A percentile compares a stretch with the other conserved stretches of the same genome.
Evolutionary conservation across 2,888 invertebrate genomes (phyloP).

Genomic region (Drosophila falleni): DNA sequence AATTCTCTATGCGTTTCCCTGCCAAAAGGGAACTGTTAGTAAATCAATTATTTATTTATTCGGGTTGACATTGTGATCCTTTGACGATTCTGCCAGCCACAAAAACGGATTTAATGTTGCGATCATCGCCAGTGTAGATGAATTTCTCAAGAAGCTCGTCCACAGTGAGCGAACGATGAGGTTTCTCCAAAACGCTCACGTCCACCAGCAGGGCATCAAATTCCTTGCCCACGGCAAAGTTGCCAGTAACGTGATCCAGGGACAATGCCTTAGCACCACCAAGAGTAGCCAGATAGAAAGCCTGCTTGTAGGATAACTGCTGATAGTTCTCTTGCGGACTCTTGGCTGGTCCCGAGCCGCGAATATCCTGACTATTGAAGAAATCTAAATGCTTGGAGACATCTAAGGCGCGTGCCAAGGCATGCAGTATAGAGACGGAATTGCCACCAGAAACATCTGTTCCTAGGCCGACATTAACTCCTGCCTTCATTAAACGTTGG

Average conservation of each 20-base stretch:
- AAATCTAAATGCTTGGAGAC: slow-evolving; percentile 90
- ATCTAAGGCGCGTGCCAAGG: slow-evolving; percentile 90
- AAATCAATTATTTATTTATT: slow-evolving; percentile 3
- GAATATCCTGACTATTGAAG: slow-evolving; percentile 84
- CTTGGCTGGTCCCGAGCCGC: slow-evolving; percentile 68
- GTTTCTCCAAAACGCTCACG: slow-evolving; percentile 87
- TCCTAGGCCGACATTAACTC: slow-evolving; percentile 93
- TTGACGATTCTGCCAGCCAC: slow-evolving; percentile 89
- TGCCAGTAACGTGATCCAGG: slow-evolving; percentile 91
- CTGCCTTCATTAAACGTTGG: slow-evolving; percentile 87
- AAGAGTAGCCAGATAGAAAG: slow-evolving; percentile 93
- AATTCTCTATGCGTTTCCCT: slow-evolving; percentile 61
- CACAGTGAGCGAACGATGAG: slow-evolving; percentile 87
- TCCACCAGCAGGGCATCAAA: slow-evolving; percentile 95
- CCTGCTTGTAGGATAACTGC: slow-evolving; percentile 90
- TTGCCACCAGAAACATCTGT: slow-evolving; percentile 95
- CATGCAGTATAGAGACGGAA: slow-evolving; percentile 90
- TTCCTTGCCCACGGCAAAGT: slow-evolving; percentile 92
- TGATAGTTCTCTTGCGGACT: slow-evolving; percentile 67
- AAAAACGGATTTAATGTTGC: slow-evolving; percentile 91
- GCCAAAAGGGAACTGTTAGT: slow-evolving; percentile 52
- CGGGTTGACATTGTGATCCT: background rate
- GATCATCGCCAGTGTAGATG: slow-evolving; percentile 92
- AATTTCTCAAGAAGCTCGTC: slow-evolving; percentile 91
- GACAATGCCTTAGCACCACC: slow-evolving; percentile 93